Conservation (phyloP, 2,888 invertebrate species). For the Caenorhabditis drosophilae region DNA sequence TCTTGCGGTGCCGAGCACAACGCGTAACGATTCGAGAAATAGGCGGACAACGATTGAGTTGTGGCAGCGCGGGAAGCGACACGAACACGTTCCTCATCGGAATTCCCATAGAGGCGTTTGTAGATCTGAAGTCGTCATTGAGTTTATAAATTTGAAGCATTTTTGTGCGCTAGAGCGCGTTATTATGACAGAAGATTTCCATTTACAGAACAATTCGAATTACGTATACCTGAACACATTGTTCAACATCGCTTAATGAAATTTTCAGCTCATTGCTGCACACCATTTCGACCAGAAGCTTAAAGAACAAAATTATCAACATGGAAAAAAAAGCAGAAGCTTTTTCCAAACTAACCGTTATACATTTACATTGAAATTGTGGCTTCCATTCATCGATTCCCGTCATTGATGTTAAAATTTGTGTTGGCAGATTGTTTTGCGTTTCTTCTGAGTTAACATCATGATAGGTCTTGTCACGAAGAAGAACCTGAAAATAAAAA, state of each 20-base stretch:
- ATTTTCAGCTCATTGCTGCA: constrained; percentile 57
- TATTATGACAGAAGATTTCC: no score
- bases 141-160: no score
- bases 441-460: constrained; percentile 42
- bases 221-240: constrained; percentile 58
- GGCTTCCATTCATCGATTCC: constrained; percentile 59
- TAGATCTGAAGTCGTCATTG: constrained; percentile 41
- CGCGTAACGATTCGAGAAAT: constrained; percentile 59
- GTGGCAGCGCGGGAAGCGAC: constrained; percentile 63
- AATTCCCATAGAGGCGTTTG: constrained; percentile 49
- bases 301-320: constrained; percentile 9
- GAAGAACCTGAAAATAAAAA: constrained; percentile 46
- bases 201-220: no score
- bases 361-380: constrained; percentile 59
- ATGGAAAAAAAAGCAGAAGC: neutral
- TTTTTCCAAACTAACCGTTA: constrained; percentile 45
- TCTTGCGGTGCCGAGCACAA: constrained; percentile 51
- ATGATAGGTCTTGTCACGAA: constrained; percentile 54
- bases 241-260: constrained; percentile 53
- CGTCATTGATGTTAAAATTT: constrained; percentile 45
- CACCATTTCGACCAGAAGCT: constrained; percentile 63
- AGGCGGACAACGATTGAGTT: constrained; percentile 60
- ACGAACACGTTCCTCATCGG: constrained; percentile 54
- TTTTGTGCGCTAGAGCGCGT: no score
- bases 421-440: constrained; percentile 41